Percentiles rank a stretch among this genome's conserved stretches.
phyloP scores from a whole-genome alignment of 2,797 vertebrate species.

The Xiphophorus birchmanni region DNA sequence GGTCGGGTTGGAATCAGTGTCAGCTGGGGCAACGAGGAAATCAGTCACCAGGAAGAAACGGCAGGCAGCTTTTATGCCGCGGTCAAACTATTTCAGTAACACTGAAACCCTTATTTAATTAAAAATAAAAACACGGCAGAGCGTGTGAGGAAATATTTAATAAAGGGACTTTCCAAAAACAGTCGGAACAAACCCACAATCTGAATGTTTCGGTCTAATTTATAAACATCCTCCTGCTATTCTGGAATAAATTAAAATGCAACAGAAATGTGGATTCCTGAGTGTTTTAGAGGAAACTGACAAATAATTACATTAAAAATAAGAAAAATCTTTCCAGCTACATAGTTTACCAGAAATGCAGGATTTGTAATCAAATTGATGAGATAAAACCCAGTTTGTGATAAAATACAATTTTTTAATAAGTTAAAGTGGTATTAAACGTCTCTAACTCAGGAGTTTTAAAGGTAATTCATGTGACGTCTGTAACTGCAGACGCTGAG shows the following conservation, averaged over 20 bases:
- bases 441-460: not conserved
- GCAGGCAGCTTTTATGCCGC: not conserved
- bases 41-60: not conserved
- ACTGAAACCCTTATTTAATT: not conserved
- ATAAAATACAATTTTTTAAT: not conserved
- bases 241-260: not conserved
- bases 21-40: not conserved
- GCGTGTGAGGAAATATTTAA: not conserved
- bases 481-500: constrained; percentile 32
- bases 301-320: not conserved
- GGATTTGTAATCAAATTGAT: not conserved
- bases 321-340: not conserved
- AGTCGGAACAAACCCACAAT: not conserved
- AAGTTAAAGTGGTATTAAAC: not conserved
- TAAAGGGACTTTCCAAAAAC: not conserved
- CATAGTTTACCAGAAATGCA: not conserved
- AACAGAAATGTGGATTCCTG: not conserved
- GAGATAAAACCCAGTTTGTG: not conserved
- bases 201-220: not conserved
- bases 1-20: constrained; percentile 33
- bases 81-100: not conserved
- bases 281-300: not conserved
- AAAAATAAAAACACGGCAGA: not conserved
- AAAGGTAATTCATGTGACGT: constrained; percentile 21
- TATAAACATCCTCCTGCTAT: not conserved